Base-by-base conservation (phyloP, 2,113 vertebrate species). In the Steatornis caripensis region DNA sequence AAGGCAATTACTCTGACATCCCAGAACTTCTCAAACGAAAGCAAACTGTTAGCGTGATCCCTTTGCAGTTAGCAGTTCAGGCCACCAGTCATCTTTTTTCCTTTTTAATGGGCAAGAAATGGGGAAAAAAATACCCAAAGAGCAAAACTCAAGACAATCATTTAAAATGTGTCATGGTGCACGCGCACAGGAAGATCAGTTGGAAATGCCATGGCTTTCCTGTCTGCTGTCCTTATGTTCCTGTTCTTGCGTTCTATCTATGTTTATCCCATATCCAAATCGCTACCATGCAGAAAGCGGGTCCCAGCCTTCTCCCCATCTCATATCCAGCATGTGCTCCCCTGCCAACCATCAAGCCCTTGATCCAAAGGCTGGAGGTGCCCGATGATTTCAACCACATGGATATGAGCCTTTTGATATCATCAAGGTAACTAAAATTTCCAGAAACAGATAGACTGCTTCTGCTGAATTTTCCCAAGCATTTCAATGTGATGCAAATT, bases 11-110 rank as follows among this genome's bases (percentile, higher is more conserved):
- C 92, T 82, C 75, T 87, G 41, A 75, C 53, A 88, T 80, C 27
- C 90, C 87, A 85, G 66, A 76, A 69, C 95, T 93, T 86, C 90
- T 97, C 90, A 95, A 94, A 85, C 6, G 70, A 95, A 96, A 97
- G 95, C 92, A 95, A 96, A 92, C 90, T 51, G 71, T 68, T 71
- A 87, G 79, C 12, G 15, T 62, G 88, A n/a, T 69, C 62, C 17
- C 24, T 43, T 13, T 65, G 77, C 88, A 90, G 49, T 68, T 39
- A 75, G 64, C n/a, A 76, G 49, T 74, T 61, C 74, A 64, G 88
- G 46, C 48, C 32, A 78, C 11, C 37, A 62, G 34, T 43, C 49
- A 53, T 12, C 60, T 15, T 34, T 45, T 91, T 64, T 4, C 26
- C 69, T 24, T 83, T 76, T 48, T 4, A 22, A 62, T 22, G 45